Conservation (phyloP, 2,797 vertebrate genomes). For the Anableps anableps region DNA sequence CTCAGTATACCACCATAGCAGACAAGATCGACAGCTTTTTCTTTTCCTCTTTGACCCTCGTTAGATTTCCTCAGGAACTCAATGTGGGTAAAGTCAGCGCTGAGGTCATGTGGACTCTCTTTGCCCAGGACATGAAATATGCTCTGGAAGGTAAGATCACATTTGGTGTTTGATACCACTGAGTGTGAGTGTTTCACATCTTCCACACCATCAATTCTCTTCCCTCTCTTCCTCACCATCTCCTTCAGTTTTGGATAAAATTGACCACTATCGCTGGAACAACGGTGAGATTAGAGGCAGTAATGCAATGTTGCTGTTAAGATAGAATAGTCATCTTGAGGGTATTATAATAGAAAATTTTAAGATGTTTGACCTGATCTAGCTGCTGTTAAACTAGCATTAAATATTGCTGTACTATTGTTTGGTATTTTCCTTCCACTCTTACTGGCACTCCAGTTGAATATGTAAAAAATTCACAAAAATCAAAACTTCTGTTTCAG, state of each 20-base stretch:
- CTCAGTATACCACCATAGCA: neutral
- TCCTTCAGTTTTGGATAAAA: slow-evolving; percentile 72
- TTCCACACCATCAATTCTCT: slow-evolving; percentile 20
- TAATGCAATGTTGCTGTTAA: neutral
- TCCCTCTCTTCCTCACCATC: slow-evolving; percentile 17
- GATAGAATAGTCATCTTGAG: neutral
- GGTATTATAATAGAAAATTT: neutral
- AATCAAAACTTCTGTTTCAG: neutral
- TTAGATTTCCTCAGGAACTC: slow-evolving; percentile 88
- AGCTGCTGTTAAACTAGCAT: neutral
- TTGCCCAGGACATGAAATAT: slow-evolving; percentile 97
- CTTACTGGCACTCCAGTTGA: neutral
- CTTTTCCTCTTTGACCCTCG: neutral
- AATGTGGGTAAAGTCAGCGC: slow-evolving; percentile 95
- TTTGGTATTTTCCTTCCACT: neutral
- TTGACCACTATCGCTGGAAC: slow-evolving; percentile 60
- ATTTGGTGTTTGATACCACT: slow-evolving; percentile 10
- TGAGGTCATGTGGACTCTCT: slow-evolving; percentile 96
- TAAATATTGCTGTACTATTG: neutral
- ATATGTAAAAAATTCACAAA: neutral
- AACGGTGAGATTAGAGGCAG: slow-evolving; percentile 72
- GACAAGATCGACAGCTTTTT: neutral
- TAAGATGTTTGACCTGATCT: neutral
- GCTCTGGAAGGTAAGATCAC: slow-evolving; percentile 91
- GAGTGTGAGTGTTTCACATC: neutral